Base-by-base conservation (phyloP, 1,140 invertebrate species). In the Hirudo medicinalis region DNA sequence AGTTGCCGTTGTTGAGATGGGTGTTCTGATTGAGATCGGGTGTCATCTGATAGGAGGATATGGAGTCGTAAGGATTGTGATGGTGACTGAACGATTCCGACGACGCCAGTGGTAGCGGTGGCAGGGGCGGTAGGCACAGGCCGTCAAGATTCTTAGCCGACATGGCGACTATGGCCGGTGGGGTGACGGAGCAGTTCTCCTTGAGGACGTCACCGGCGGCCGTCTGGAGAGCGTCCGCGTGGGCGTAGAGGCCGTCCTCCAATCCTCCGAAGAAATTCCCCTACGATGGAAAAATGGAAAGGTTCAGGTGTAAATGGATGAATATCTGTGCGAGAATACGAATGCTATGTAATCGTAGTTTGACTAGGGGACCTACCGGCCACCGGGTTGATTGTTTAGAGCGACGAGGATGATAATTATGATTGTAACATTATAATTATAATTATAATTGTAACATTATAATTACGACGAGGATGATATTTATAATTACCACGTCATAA, bases 81-180 rank as follows among this genome's bases (percentile, higher is more conserved):
- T 49, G 43, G 43, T 49, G 67, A 32, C n/a, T 27, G 27, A 29
- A 27, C 20, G 29, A n/a, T 17, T 27, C 22, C 1, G 60, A 32
- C 60, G 29, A 32, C 13, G 60, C 22, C 60, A 29, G 29, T n/a
- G n/a, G 22, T 25, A 36, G 29, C 22, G 29, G 29, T 40, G 22
- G 25, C 27, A n/a, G 29, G 17, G 67, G 20, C 13, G 22, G 29
- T 36, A 22, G n/a, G 20, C 67, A 29, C 20, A 29, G 29, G 67
- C 67, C 67, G 67, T 68, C 29, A 25, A 29, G 29, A 36, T 29
- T n/a, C 29, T 68, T 40, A 25, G 20, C 13, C 40, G 29, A 36
- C 67, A 68, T 68, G 67, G 40, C 40, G 67, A 68, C 40, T 29
- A 40, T 68, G 67, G 40, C n/a, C 22, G 29, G 29, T 19, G 67